Evolutionary conservation across 2,113 vertebrate genomes (phyloP).

Genomic region (Ochotona curzoniae): DNA sequence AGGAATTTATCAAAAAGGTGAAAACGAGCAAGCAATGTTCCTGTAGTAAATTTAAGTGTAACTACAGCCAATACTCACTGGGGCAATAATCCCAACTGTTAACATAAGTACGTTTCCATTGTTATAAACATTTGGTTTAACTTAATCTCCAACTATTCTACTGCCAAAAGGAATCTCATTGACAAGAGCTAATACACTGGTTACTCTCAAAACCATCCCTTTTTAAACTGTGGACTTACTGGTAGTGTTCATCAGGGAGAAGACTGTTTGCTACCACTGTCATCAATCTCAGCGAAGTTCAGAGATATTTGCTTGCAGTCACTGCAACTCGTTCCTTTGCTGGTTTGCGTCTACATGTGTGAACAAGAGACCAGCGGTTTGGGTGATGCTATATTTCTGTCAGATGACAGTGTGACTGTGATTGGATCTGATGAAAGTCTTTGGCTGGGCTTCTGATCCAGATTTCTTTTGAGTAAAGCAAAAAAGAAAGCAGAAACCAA

Average conservation of each 20-base stretch:
- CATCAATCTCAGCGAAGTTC: slow-evolving; percentile 77
- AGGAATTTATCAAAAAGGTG: slow-evolving; percentile 77
- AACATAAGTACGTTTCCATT: slow-evolving; percentile 81
- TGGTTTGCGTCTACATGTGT: slow-evolving; percentile 66
- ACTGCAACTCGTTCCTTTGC: slow-evolving; percentile 71
- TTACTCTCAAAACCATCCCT: slow-evolving; percentile 80
- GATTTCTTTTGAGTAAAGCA: slow-evolving; percentile 54
- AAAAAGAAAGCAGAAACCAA: slow-evolving; percentile 49
- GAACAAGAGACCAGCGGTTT: slow-evolving; percentile 57
- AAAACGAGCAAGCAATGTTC: slow-evolving; percentile 78
- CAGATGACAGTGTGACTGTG: slow-evolving; percentile 45
- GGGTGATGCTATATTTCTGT: slow-evolving; percentile 45
- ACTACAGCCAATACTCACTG: slow-evolving; percentile 80
- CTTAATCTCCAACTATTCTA: slow-evolving; percentile 84
- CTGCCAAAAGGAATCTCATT: slow-evolving; percentile 85
- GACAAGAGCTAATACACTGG: slow-evolving; percentile 80
- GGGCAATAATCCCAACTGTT: slow-evolving; percentile 81
- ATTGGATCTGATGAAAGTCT: slow-evolving; percentile 43
- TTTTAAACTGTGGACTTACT: slow-evolving; percentile 79
- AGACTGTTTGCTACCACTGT: slow-evolving; percentile 79
- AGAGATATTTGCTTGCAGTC: slow-evolving; percentile 54
- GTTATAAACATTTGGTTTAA: slow-evolving; percentile 86
- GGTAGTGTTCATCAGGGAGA: slow-evolving; percentile 71
- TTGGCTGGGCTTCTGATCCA: slow-evolving; percentile 45
- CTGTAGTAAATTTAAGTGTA: slow-evolving; percentile 79